phyloP scores from a whole-genome alignment of 2,888 invertebrate genomes.

The Junonia oenone region DNA sequence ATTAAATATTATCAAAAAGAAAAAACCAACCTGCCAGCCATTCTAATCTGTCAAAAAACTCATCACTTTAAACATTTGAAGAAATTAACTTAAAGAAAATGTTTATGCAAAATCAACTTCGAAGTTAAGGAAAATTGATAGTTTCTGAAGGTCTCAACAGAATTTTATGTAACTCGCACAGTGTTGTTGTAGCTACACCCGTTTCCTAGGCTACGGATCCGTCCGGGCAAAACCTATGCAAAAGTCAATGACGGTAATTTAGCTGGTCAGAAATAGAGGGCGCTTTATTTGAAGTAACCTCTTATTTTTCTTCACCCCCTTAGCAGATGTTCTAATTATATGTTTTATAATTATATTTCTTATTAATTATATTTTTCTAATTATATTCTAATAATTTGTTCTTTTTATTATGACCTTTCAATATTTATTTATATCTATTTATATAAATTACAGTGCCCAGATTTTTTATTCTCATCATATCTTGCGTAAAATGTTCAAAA shows the following conservation, averaged over 20 bases:
- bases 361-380: too few species aligned
- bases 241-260: conserved; percentile 22
- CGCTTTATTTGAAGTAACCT: not conserved
- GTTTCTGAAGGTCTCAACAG: conserved; percentile 17
- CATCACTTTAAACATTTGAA: conserved; percentile 36
- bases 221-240: conserved; percentile 32
- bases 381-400: too few species aligned
- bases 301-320: not conserved
- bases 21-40: conserved; percentile 69
- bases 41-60: conserved; percentile 67
- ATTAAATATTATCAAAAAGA: conserved; percentile 24
- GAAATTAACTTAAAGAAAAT: conserved; percentile 24
- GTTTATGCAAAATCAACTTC: conserved; percentile 27
- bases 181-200: conserved; percentile 77
- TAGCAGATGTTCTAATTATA: too few species aligned
- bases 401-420: too few species aligned
- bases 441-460: too few species aligned
- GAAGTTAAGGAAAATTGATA: conserved; percentile 21
- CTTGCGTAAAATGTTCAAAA: too few species aligned
- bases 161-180: conserved; percentile 62
- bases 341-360: too few species aligned
- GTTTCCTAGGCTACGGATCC: conserved; percentile 76
- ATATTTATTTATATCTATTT: too few species aligned
- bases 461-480: too few species aligned
- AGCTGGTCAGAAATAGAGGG: conserved; percentile 14